phyloP scores from a whole-genome alignment of 2,888 invertebrate species.

The Agonopterix subpropinquella region DNA sequence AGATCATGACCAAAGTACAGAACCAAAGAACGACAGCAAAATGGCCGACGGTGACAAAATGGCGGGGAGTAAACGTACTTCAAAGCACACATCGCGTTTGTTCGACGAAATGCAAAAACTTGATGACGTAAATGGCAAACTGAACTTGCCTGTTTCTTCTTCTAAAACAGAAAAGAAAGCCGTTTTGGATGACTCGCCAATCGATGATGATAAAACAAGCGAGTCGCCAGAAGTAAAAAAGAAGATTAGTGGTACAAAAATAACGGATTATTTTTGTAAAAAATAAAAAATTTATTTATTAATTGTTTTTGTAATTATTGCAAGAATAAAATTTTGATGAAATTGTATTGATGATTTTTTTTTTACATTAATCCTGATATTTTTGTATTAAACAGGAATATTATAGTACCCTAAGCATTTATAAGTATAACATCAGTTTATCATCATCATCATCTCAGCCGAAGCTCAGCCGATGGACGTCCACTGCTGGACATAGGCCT shows the following conservation, averaged over 20 bases:
- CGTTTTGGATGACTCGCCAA: conserved; percentile 8
- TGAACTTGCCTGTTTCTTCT: conserved; percentile 28
- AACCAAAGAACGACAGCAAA: conserved; percentile 1
- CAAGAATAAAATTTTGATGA: too few relatives aligned
- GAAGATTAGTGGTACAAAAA: conserved; percentile 50
- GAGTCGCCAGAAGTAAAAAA: conserved; percentile 42
- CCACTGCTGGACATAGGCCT: too few relatives aligned
- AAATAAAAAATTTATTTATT: neutral
- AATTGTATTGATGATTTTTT: too few relatives aligned
- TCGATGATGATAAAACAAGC: conserved; percentile 20
- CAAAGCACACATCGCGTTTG: conserved; percentile 23
- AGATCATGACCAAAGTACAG: neutral
- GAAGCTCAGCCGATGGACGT: too few relatives aligned
- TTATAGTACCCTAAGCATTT: too few relatives aligned
- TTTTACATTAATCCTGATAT: too few relatives aligned
- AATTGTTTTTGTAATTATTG: too few relatives aligned
- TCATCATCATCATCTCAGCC: too few relatives aligned
- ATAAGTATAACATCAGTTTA: too few relatives aligned
- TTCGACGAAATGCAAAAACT: conserved; percentile 43
- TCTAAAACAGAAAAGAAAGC: conserved; percentile 2
- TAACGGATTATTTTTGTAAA: conserved; percentile 55
- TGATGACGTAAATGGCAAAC: conserved; percentile 35
- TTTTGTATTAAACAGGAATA: too few relatives aligned
- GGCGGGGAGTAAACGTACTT: neutral
- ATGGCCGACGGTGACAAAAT: neutral